Conservation (phyloP, 35 echinoderm and acorn worm genomes). For the Ophioderma brevispina region DNA sequence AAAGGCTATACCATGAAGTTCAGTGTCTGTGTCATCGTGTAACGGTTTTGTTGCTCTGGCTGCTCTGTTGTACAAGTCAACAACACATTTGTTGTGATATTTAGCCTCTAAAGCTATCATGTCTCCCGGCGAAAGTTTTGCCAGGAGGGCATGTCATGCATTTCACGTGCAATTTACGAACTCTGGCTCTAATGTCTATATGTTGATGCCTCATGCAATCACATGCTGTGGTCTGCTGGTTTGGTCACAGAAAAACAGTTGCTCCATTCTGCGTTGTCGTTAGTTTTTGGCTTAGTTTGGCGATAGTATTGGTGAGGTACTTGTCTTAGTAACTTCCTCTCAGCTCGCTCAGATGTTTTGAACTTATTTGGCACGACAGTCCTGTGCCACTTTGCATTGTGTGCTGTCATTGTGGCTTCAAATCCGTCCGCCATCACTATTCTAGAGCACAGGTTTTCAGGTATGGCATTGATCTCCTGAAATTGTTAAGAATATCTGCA, state of each 20-base stretch:
- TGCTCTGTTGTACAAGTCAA: slow-evolving; percentile 23
- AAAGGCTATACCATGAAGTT: slow-evolving; percentile 41
- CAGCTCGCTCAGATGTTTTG: slow-evolving; percentile 1
- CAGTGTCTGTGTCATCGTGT: not conserved
- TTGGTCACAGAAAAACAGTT: not conserved
- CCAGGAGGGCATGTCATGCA: slow-evolving; percentile 17
- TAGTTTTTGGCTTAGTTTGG: not conserved
- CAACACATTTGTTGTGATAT: slow-evolving; percentile 41
- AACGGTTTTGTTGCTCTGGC: not conserved
- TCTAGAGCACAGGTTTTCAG: not conserved
- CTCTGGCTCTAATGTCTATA: not conserved
- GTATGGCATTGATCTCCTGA: not conserved
- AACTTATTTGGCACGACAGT: slow-evolving; percentile 12
- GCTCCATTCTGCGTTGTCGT: not conserved
- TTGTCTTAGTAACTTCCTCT: not conserved
- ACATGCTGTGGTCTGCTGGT: not conserved
- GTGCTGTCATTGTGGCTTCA: slow-evolving; percentile 24
- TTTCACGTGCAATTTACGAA: slow-evolving; percentile 18
- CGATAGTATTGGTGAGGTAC: not conserved
- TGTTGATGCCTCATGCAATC: slow-evolving; percentile 7
- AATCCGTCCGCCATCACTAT: slow-evolving; percentile 53
- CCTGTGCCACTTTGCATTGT: slow-evolving; percentile 53
- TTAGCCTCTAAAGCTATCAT: slow-evolving; percentile 41
- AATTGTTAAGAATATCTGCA: slow-evolving; percentile 12
- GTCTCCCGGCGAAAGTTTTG: slow-evolving; percentile 16